Base-by-base conservation (phyloP, 2,888 invertebrate species). In the Andrena chrysosceles region DNA sequence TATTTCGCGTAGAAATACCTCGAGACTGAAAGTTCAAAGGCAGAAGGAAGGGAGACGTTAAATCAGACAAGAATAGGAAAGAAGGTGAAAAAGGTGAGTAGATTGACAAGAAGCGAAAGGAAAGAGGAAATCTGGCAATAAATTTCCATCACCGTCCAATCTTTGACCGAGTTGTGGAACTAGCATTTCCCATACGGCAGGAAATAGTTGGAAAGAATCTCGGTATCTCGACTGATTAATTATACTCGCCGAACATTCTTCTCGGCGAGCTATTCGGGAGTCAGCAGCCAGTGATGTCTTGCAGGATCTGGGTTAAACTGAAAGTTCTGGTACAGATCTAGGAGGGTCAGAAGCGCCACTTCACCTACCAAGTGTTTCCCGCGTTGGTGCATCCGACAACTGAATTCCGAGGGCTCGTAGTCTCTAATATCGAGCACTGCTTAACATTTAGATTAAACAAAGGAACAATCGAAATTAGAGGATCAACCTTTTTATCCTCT, bases 1-100 rank as follows among this genome's bases (percentile, higher is more conserved):
- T 79, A 74, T 82, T 73, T 74, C 73, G 52, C 63, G 69, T 60
- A 69, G 75, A 75, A 82, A 70, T 77, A 70, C 77, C 77, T 74
- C 59, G 42, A 29, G 59, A 69, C 63, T 5, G 35, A 33, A 52
- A 74, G 59, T 74, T 77, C 16, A 13, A n/a, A 29, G 10, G 7
- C 13, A 5, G 42, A 48, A 10, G 13, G 16, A 6, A 31, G 1
- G 42, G 26, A 72, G 16, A 3, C 56, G 26, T 54, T 35, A 29
- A 29, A 6, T 3, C 31, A 20, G 31, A 26, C 29, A 48, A 48
- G 56, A 31, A 13, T 1, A 4, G n/a, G 31, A 13, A 35, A n/a
- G 35, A 23, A 16, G 2, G 33, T 7, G 7, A n/a, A 16, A 20
- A n/a, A 4, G 4, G 29, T n/a, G 10, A 8, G 20, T 0, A 3